Base-by-base conservation (phyloP, 2,888 invertebrate genomes). In the Lysandra bellargus region DNA sequence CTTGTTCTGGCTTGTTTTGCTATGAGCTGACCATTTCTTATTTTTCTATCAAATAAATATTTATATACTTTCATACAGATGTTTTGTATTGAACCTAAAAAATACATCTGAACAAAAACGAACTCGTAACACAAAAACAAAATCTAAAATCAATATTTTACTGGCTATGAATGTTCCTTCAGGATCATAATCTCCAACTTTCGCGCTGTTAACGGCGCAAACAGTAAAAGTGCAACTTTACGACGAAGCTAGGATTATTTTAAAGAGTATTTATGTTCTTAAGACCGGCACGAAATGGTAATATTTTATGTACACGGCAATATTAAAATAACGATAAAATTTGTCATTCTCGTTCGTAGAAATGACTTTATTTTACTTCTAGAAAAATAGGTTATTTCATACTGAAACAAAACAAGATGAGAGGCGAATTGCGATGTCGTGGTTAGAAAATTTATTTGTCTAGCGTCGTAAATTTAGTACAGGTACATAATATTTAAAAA, bases 181-280 rank as follows among this genome's bases (percentile, higher is more conserved):
- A 73, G 40, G 73, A 73, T n/a, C 73, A 73, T 73, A 73, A 73
- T 2, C 73, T 73, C 73, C 73, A 40, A 73, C 37, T 40, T 37
- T 40, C 40, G n/a, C 17, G n/a, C 30, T 73, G 37, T 33, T 69
- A 69, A 69, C 64, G 64, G 4, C 33, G 4, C 64, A 30, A 69
- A 69, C 64, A 69, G 64, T 69, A 69, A 69, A 69, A 69, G 64
- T 69, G 64, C 64, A 69, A 69, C 40, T 73, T 73, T 73, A 73
- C 73, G 73, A 73, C 40, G 6, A 73, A 73, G 40, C 17, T 73
- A 73, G 73, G 73, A 73, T 73, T 73, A 40, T 73, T 73, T 40
- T 72, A 49, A 49, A 69, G 12, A 49, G 64, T 23, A 23, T 78
- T 49, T 61, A 40, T 30, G 72, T 69, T 69, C 64, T 69, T 69